phyloP scores from a whole-genome alignment of 2,113 vertebrate genomes.

The Alectura lathami region DNA sequence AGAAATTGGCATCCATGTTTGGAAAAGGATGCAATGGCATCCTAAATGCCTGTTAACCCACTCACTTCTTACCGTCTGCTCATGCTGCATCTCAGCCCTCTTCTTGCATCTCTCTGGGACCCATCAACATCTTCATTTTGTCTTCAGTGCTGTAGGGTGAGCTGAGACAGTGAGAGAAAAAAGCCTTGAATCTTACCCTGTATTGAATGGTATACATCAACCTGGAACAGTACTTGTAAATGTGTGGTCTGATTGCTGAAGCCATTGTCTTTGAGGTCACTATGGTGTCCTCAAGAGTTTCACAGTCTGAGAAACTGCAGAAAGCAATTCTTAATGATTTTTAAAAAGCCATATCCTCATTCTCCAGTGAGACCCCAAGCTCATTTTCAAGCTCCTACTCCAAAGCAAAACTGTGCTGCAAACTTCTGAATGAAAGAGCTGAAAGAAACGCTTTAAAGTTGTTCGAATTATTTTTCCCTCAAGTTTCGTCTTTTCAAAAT shows the following conservation, averaged over 20 bases:
- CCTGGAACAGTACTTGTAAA: neutral
- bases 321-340: neutral
- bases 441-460: neutral
- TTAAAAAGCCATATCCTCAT: neutral
- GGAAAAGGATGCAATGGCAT: neutral
- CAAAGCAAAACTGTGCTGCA: neutral
- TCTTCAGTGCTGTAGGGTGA: neutral
- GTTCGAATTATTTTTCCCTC: neutral
- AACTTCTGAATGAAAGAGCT: neutral
- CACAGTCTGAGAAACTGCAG: neutral
- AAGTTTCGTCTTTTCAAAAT: neutral
- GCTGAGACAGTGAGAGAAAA: neutral
- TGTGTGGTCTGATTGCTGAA: neutral
- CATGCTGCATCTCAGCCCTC: neutral
- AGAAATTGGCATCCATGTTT: neutral
- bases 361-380: neutral
- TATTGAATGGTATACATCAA: neutral
- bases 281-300: neutral
- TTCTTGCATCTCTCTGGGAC: neutral
- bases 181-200: neutral
- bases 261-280: neutral
- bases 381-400: neutral
- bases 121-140: neutral
- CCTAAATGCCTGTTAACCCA: neutral
- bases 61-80: neutral